Evolutionary conservation across 2,113 vertebrate species (phyloP), one percentile per base, ranked within the genome.

Genomic region (Takifugu flavidus): DNA sequence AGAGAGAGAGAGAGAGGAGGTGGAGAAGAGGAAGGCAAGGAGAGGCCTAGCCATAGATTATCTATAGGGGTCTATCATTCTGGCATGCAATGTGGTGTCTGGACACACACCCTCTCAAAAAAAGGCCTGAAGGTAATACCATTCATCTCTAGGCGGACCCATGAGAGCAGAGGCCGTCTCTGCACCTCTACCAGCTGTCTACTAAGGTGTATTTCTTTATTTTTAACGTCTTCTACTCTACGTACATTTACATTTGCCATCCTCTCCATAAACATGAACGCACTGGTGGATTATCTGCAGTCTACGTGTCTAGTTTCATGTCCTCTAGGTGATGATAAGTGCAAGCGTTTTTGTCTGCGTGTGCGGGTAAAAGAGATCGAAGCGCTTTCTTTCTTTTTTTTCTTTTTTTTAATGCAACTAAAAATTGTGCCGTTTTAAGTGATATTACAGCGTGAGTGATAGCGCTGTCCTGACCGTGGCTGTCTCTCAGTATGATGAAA

Each of bases 81-180:
- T 94, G 91, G 94, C 96, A 98, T 98, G 96, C 96, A 98, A 86
- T 95, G 94, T 95, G 93, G 93, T 92, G 92, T 93, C 93, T 91
- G 94, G 93, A 92, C 95, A 92, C 79, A 72, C 20, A 20, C 83
- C 80, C 81, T 82, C 82, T 84, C 80, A 74, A 88, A 88, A 88
- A 79, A 85, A 87, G 83, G 88, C 85, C 87, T 84, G 77, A 75
- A 82, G 82, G 79, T 79, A 84, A 82, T 72, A 79, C 78, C 67
- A 69, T 72, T 85, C 75, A 82, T 79, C 65, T 84, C 79, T 75
- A 79, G 74, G 83, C 59, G 49, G 80, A 89, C 78, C 80, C 78
- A 82, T 80, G 77, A 86, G 78, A 82, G 75, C 81, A 83, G 79
- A 85, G 75, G 77, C 72, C 49, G 53, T 78, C 54, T 84, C 77